Evolutionary conservation across 2,113 vertebrate species (phyloP).

Genomic region (Myodes glareolus): DNA sequence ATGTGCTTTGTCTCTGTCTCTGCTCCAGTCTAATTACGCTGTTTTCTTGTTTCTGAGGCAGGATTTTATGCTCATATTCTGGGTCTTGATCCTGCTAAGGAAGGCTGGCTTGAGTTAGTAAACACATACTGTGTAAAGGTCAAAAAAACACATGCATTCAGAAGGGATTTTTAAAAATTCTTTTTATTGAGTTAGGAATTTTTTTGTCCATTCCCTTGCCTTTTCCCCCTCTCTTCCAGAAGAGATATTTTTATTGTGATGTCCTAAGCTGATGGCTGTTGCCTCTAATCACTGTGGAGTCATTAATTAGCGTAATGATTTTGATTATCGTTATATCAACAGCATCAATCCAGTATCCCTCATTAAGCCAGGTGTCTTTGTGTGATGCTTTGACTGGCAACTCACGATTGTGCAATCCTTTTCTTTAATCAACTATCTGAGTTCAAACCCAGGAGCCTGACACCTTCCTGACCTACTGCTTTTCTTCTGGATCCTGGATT

Average conservation of each 20-base stretch:
- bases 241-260: neutral
- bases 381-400: neutral
- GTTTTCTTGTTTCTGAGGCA: neutral
- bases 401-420: neutral
- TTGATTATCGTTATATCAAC: neutral
- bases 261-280: neutral
- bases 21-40: neutral
- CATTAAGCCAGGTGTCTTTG: neutral
- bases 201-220: too few species aligned
- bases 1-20: neutral
- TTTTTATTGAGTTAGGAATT: too few species aligned
- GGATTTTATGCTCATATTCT: neutral
- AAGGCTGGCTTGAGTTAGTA: neutral
- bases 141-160: neutral
- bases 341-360: neutral
- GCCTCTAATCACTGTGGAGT: neutral
- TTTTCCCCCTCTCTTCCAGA: neutral
- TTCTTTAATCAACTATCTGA: neutral
- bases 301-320: neutral
- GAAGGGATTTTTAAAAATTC: neutral
- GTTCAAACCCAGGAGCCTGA: neutral
- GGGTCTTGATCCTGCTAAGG: neutral
- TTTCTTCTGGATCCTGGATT: neutral
- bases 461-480: neutral
- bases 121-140: neutral